Percentiles rank a stretch among this genome's conserved stretches.
These are phyloP conservation scores for Ormyrus pomaceus DNA, from an alignment of 2,888 invertebrate genomes.

Conservation along the genomic window DNA sequence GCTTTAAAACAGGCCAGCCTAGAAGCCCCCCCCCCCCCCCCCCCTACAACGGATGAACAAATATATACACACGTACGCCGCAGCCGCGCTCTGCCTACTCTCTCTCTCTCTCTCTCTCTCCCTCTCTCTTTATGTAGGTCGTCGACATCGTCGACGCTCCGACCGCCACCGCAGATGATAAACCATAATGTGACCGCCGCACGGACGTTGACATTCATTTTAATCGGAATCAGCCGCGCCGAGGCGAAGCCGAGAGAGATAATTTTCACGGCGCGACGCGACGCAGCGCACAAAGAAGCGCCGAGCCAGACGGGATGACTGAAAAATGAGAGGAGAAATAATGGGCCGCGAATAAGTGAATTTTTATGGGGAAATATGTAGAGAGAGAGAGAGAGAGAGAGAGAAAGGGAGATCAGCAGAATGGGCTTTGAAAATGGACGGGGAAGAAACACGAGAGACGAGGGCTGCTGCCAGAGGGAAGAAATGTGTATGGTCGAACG, in stretches of 20 bases:
- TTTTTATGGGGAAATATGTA: conserved; percentile 53
- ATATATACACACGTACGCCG: neutral
- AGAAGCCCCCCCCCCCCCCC: too few species aligned
- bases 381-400: conserved; percentile 7
- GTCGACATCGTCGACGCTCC: neutral
- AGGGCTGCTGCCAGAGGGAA: neutral
- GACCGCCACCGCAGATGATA: conserved; percentile 35
- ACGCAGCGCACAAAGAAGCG: neutral
- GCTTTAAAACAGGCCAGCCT: conserved; percentile 4
- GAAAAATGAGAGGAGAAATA: conserved; percentile 45
- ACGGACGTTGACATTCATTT: conserved; percentile 48
- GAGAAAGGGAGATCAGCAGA: conserved; percentile 13
- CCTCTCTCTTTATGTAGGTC: conserved; percentile 31
- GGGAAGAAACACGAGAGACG: neutral
- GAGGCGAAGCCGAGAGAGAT: conserved; percentile 15
- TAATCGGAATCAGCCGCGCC: conserved; percentile 43
- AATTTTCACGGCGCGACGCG: conserved; percentile 16
- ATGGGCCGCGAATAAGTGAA: conserved; percentile 50
- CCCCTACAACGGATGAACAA: neutral
- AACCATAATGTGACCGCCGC: conserved; percentile 49
- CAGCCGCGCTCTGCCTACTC: too few species aligned
- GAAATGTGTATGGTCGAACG: conserved; percentile 25
- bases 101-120: neutral
- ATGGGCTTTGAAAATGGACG: conserved; percentile 15
- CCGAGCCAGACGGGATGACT: neutral